phyloP scores from a whole-genome alignment of 2,797 vertebrate genomes.

The Petrocephalus schoutedeni region DNA sequence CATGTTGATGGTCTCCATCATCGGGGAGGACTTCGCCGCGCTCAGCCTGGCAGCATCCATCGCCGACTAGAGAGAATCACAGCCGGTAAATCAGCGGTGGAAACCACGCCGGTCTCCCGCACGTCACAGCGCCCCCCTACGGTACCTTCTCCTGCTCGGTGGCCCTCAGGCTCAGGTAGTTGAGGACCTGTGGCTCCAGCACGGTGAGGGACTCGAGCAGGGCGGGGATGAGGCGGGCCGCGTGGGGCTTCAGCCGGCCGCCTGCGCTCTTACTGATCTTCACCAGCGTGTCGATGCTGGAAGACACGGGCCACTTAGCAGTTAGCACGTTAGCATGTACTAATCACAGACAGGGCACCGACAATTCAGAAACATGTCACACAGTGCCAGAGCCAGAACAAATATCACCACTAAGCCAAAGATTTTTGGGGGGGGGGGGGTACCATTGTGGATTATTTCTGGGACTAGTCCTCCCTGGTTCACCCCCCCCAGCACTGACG shows the following conservation, averaged over 20 bases:
- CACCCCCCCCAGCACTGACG: too few relatives aligned
- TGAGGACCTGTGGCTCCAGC: conserved; percentile 92
- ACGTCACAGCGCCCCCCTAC: background rate
- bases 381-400: background rate
- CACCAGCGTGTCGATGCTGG: conserved; percentile 91
- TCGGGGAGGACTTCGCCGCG: conserved; percentile 93
- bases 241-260: conserved; percentile 85
- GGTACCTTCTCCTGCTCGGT: conserved; percentile 90
- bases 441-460: background rate
- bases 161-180: conserved; percentile 92
- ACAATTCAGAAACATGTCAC: background rate
- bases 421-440: background rate
- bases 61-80: conserved; percentile 65
- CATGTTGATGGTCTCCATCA: conserved; percentile 99
- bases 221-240: conserved; percentile 85
- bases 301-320: background rate
- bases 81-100: background rate
- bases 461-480: background rate
- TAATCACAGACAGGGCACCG: background rate
- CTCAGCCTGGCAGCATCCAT: conserved; percentile 94
- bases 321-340: background rate
- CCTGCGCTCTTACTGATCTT: conserved; percentile 97
- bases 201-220: conserved; percentile 88
- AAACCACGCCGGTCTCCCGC: background rate
- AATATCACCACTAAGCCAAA: background rate